A percentile compares a stretch with the other conserved stretches of the same genome.
Conservation (phyloP, 2,113 vertebrate genomes). For the Mesembrinibis cayennensis region DNA sequence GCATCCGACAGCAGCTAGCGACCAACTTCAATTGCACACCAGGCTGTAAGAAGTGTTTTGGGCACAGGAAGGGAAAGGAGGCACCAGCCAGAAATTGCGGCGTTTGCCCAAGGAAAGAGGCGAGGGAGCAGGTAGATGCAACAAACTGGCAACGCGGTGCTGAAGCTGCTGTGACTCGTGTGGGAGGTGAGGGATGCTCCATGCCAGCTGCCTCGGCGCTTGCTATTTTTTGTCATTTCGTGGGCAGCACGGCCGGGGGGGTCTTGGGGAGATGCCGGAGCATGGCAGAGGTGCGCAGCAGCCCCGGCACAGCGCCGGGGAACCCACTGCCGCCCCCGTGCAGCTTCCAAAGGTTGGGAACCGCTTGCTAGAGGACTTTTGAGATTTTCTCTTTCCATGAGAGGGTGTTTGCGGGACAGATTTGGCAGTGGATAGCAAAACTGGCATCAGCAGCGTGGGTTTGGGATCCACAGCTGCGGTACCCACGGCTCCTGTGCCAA, state of each 20-base stretch:
- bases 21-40: accelerated
- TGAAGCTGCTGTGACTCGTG: constrained; percentile 22
- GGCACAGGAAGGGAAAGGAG: neutral
- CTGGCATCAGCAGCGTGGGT: neutral
- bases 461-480: neutral
- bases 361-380: accelerated
- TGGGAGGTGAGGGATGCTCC: constrained; percentile 25
- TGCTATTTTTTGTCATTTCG: neutral
- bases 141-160: neutral
- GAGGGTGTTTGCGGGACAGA: neutral
- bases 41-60: neutral
- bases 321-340: accelerated
- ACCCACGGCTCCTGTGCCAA: accelerated
- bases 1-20: accelerated
- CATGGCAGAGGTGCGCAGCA: neutral
- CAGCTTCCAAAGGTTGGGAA: neutral
- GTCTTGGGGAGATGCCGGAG: neutral
- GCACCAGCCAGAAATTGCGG: neutral
- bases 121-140: neutral
- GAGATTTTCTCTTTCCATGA: neutral
- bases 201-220: neutral
- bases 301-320: accelerated
- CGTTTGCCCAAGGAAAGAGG: accelerated
- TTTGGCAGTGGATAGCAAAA: neutral
- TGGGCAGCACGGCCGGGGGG: neutral